phyloP scores from a whole-genome alignment of 2,888 invertebrate genomes.

The Drosophila falleni region DNA sequence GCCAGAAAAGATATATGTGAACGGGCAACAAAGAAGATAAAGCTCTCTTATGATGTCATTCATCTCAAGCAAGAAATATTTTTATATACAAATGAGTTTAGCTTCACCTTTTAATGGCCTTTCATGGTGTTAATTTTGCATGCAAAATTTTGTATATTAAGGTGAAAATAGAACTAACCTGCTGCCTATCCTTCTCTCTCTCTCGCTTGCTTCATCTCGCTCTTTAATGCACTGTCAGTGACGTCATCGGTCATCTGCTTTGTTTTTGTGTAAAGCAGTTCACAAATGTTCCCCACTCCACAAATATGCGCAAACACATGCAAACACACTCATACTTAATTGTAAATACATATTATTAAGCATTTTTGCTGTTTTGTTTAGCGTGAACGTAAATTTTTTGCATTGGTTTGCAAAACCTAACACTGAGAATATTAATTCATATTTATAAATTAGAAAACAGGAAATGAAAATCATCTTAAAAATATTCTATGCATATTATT shows the following conservation, averaged over 20 bases:
- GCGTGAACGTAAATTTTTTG: constrained; percentile 48
- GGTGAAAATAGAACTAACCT: neutral
- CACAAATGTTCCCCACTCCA: constrained; percentile 9
- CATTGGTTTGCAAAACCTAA: constrained; percentile 39
- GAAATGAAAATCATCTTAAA: neutral
- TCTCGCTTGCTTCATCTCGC: neutral
- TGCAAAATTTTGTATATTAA: constrained; percentile 49
- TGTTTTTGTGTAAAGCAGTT: constrained; percentile 14
- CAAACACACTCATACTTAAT: neutral
- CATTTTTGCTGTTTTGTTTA: constrained; percentile 44
- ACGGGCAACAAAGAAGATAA: constrained; percentile 52
- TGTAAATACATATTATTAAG: constrained; percentile 21
- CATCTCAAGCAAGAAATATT: constrained; percentile 60
- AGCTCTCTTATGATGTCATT: constrained; percentile 71
- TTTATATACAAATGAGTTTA: constrained; percentile 13
- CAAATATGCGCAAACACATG: neutral
- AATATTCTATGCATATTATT: neutral
- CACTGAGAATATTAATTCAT: constrained; percentile 20
- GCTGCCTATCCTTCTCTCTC: neutral
- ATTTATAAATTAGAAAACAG: neutral
- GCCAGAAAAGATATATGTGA: constrained; percentile 24
- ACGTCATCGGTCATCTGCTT: constrained; percentile 46
- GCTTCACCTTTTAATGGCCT: constrained; percentile 23
- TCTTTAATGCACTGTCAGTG: constrained; percentile 8
- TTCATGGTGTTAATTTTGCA: constrained; percentile 56